A percentile compares a stretch with the other conserved stretches of the same genome.
These are phyloP conservation scores for Campaea margaritaria DNA, from an alignment of 2,888 invertebrate genomes.

Conservation along the genomic window DNA sequence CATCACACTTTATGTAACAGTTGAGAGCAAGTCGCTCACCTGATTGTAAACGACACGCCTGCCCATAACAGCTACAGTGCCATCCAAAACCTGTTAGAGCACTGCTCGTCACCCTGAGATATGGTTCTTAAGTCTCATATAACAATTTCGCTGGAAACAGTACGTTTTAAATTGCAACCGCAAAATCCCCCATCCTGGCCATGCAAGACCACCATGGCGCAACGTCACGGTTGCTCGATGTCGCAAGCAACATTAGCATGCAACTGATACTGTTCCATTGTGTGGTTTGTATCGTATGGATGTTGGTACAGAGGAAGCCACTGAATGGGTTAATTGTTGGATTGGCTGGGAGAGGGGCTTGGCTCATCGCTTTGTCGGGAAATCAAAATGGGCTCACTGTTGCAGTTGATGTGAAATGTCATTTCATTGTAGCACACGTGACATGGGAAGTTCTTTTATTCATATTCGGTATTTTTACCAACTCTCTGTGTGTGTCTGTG, in stretches of 20 bases:
- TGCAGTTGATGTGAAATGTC: slow-evolving; percentile 7
- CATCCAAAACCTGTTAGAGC: too few relatives aligned
- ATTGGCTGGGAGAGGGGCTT: slow-evolving; percentile 12
- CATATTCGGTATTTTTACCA: too few relatives aligned
- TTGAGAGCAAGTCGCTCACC: too few relatives aligned
- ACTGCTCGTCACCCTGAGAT: too few relatives aligned
- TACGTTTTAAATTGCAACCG: slow-evolving; percentile 7
- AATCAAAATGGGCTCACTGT: not conserved
- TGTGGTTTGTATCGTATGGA: slow-evolving; percentile 6
- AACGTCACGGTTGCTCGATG: slow-evolving; percentile 21
- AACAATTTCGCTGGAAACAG: not conserved
- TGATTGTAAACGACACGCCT: too few relatives aligned
- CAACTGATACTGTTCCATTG: slow-evolving; percentile 20
- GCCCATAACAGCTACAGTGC: too few relatives aligned
- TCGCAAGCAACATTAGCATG: slow-evolving; percentile 24
- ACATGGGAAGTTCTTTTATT: too few relatives aligned
- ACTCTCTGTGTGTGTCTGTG: too few relatives aligned
- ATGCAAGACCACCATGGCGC: slow-evolving; percentile 11
- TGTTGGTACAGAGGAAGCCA: slow-evolving; percentile 17
- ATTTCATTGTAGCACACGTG: not conserved
- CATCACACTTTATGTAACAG: too few relatives aligned
- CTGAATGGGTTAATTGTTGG: slow-evolving; percentile 27
- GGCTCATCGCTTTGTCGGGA: slow-evolving; percentile 4
- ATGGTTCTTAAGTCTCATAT: not conserved
- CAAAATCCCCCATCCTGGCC: slow-evolving; percentile 13